Conservation (phyloP, 2,113 vertebrate genomes). For the Oophaga pumilio region DNA sequence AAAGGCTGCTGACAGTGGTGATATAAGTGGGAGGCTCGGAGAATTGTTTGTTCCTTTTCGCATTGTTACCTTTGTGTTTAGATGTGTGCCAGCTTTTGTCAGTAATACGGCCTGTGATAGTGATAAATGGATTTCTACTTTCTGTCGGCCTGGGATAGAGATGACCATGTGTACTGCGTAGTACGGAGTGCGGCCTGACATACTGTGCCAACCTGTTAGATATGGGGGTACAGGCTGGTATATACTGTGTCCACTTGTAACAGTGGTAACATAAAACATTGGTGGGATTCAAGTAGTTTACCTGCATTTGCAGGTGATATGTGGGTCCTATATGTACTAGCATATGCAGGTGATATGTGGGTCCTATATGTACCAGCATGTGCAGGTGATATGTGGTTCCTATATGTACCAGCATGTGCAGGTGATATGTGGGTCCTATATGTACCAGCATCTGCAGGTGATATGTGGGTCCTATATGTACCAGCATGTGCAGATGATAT, state of each 20-base stretch:
- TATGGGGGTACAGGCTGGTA: neutral
- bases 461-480: too few relatives aligned
- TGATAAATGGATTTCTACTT: neutral
- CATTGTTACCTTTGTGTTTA: conserved; percentile 53
- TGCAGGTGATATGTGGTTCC: neutral
- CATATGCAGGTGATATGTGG: neutral
- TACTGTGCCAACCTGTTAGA: too few relatives aligned
- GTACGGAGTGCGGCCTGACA: too few relatives aligned
- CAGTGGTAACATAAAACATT: neutral
- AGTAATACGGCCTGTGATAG: neutral
- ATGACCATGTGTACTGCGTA: neutral
- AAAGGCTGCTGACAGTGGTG: conserved; percentile 41
- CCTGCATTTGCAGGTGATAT: neutral
- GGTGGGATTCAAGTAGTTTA: neutral
- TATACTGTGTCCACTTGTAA: neutral
- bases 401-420: too few relatives aligned
- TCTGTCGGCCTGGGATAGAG: neutral
- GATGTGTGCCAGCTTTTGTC: conserved; percentile 4
- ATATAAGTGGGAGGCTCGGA: conserved; percentile 36
- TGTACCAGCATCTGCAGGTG: too few relatives aligned
- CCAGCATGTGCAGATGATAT: too few relatives aligned
- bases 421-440: too few relatives aligned
- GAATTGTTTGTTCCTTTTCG: conserved; percentile 28
- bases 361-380: too few relatives aligned
- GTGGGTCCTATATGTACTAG: neutral